A percentile compares a stretch with the other conserved stretches of the same genome.
Conservation (phyloP, 92 coral and sea anemone species). For the Galaxea fascicularis region DNA sequence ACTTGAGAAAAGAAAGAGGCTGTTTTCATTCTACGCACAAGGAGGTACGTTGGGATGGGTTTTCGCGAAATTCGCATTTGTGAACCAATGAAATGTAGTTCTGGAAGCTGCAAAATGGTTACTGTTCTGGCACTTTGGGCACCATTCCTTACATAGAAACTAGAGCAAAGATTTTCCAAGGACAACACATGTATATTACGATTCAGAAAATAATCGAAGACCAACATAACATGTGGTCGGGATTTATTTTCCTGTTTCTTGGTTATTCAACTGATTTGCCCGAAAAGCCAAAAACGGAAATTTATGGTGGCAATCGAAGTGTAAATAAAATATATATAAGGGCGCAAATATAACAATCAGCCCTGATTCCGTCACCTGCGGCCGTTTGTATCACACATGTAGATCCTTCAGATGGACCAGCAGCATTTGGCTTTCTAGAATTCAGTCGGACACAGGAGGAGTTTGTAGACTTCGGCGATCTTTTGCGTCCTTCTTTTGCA, state of each 20-base stretch:
- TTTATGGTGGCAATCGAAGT: too few relatives aligned
- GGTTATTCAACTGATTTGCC: too few relatives aligned
- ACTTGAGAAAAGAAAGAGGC: too few relatives aligned
- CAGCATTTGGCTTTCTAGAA: constrained; percentile 12
- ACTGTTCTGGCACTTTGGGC: too few relatives aligned
- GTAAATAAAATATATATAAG: too few relatives aligned
- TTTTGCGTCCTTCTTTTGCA: constrained; percentile 2
- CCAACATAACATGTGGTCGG: too few relatives aligned
- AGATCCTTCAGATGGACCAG: neutral
- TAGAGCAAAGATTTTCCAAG: too few relatives aligned
- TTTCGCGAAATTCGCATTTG: neutral
- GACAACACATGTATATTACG: neutral
- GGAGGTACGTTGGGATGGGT: neutral
- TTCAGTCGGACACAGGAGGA: neutral
- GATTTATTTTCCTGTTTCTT: too few relatives aligned
- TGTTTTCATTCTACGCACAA: too few relatives aligned
- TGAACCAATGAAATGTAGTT: neutral
- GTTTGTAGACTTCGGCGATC: neutral
- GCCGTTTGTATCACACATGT: constrained; percentile 26
- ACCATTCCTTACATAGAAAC: too few relatives aligned
- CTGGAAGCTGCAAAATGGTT: too few relatives aligned
- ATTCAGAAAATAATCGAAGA: neutral
- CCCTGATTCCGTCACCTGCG: constrained; percentile 3
- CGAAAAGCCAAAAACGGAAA: too few relatives aligned
- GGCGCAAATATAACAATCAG: neutral